Evolutionary conservation across 2,797 vertebrate genomes (phyloP), one percentile per base, ranked within the genome.

Genomic region (Yasuhikotakia modesta): DNA sequence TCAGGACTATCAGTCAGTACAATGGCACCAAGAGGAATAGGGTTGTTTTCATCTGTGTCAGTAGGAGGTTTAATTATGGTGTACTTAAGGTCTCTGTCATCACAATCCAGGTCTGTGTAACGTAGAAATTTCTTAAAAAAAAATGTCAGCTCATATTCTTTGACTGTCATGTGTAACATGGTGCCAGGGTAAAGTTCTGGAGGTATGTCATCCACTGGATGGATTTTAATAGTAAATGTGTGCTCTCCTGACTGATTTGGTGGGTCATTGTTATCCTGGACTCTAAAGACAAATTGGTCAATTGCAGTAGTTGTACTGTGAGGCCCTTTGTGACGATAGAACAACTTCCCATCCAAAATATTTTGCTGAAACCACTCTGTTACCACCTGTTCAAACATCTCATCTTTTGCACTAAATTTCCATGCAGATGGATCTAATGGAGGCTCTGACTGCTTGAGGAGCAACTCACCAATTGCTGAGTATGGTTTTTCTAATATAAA

Each of bases 341-440:
- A 95, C 27, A 96, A 87, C 83, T 92, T 96, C 63, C 95, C 95
- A 82, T 95, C 91, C 0, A 93, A 87, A 88, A 96, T 95, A 84
- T 97, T 95, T 82, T 92, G 93, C 87, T 96, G 95, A 82, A 94
- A 91, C 94, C 95, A 96, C 70, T 95, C 91, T 0, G 89, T 95
- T 79, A 96, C 96, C 83, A 93, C 92, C 85, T 93, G 95, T 87
- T 96, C 95, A 88, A 96, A 96, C 84, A 95, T 81, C 10, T 90
- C 92, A 87, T 96, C 94, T 61, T 90, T 91, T 58, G 89, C 90
- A 30, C 92, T 90, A 74, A 94, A 95, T 67, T 80, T 88, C 95
- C 94, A 96, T 16, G 86, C 83, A 43, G 91, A 91, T 6, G 86
- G 87, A 80, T 95, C 91, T 67, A 83, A 82, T 4, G 94, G 94